These are phyloP conservation scores for Silurus aristotelis DNA, from an alignment of 2,797 vertebrate species.

Conservation along the genomic window DNA sequence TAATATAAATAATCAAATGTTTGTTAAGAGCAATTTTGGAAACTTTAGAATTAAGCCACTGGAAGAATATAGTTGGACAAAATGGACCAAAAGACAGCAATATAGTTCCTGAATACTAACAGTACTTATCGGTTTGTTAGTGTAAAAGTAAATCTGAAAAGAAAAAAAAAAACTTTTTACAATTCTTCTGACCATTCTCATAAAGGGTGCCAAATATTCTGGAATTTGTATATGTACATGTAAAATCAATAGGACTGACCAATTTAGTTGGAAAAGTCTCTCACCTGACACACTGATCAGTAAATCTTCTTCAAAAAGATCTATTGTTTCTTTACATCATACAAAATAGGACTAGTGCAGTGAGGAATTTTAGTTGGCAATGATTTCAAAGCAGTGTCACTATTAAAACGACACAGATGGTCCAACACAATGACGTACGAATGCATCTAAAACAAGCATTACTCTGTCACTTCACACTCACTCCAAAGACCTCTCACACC, in stretches of 20 bases:
- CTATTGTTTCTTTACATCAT: not conserved
- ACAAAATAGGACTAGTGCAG: not conserved
- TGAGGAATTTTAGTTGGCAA: constrained; percentile 3
- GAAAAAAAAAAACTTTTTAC: not conserved
- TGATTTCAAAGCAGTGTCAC: not conserved
- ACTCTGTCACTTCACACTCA: constrained; percentile 12
- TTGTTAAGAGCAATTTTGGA: not conserved
- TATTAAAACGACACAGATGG: not conserved
- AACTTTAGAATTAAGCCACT: not conserved
- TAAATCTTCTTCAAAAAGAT: not conserved
- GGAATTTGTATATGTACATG: not conserved
- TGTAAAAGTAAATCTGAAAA: not conserved
- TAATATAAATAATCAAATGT: not conserved
- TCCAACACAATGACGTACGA: constrained; percentile 4
- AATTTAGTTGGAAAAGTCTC: not conserved
- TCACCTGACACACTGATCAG: not conserved
- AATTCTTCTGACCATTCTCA: not conserved
- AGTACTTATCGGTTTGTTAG: not conserved
- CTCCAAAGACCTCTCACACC: constrained; percentile 11
- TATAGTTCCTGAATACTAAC: not conserved
- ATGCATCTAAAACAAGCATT: constrained; percentile 25
- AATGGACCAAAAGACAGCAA: not conserved
- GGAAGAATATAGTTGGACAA: not conserved
- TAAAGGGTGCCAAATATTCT: not conserved
- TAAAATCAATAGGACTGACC: not conserved